Evolutionary conservation across 2,797 vertebrate genomes (phyloP).

Genomic region (Onychomys arenicola): DNA sequence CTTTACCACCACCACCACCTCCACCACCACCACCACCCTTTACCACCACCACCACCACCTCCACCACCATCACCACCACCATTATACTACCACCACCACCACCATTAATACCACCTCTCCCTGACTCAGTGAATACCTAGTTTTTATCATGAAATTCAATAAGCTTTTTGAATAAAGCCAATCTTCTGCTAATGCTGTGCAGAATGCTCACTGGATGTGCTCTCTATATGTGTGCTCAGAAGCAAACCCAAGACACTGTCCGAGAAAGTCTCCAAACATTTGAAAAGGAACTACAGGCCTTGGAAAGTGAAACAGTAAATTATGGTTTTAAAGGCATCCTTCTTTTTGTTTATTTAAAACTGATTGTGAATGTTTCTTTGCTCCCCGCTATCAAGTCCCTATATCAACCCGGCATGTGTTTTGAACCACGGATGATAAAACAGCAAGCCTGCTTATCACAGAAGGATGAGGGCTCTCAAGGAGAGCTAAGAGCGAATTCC

Average conservation of each 20-base stretch:
- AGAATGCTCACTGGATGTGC: not conserved
- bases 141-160: not conserved
- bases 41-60: not conserved
- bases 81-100: not conserved
- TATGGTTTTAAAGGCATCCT: slow-evolving; percentile 41
- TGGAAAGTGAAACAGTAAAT: not conserved
- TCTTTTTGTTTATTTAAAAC: slow-evolving; percentile 47
- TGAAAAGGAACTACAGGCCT: not conserved
- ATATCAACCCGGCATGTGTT: not conserved
- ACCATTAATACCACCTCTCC: not conserved
- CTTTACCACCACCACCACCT: not conserved
- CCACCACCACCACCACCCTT: too few relatives aligned
- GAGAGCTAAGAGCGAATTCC: slow-evolving; percentile 50
- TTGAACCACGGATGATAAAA: slow-evolving; percentile 27
- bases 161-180: not conserved
- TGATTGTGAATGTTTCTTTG: not conserved
- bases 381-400: not conserved
- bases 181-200: not conserved
- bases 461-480: slow-evolving; percentile 46
- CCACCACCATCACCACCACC: not conserved
- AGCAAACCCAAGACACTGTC: not conserved
- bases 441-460: slow-evolving; percentile 52
- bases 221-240: not conserved
- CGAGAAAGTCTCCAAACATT: not conserved
- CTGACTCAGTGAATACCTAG: not conserved